phyloP scores from a whole-genome alignment of 2,888 invertebrate genomes.

The Euproctis similis region DNA sequence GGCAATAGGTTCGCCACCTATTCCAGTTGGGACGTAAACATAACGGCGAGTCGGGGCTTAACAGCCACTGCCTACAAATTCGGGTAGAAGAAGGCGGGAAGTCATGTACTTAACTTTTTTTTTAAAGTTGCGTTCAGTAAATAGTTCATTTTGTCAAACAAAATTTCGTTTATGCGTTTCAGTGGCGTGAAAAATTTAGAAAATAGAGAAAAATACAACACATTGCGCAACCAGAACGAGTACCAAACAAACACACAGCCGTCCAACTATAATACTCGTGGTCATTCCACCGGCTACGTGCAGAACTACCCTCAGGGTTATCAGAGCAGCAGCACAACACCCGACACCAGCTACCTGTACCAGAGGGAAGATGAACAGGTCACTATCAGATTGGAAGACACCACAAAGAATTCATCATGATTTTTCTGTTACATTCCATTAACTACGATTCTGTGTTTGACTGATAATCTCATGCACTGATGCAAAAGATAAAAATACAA shows the following conservation, averaged over 20 bases:
- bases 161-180: conserved; percentile 14
- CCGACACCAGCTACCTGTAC: conserved; percentile 73
- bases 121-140: too few species aligned
- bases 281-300: conserved; percentile 20
- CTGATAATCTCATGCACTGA: too few species aligned
- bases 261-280: conserved; percentile 16
- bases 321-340: conserved; percentile 53
- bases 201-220: conserved; percentile 27
- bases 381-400: conserved; percentile 49
- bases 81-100: too few species aligned
- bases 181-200: conserved; percentile 46
- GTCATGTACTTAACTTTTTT: too few species aligned
- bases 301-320: conserved; percentile 21
- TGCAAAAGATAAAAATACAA: too few species aligned
- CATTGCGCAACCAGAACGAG: conserved; percentile 23
- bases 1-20: too few species aligned
- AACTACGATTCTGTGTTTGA: too few species aligned
- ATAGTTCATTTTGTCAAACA: too few species aligned
- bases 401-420: conserved; percentile 48
- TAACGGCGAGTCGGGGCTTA: too few species aligned
- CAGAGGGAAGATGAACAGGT: conserved; percentile 65
- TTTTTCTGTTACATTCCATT: too few species aligned
- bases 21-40: too few species aligned
- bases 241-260: conserved; percentile 23
- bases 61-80: too few species aligned